phyloP scores from a whole-genome alignment of 2,113 vertebrate species.

The Notiomystis cincta region DNA sequence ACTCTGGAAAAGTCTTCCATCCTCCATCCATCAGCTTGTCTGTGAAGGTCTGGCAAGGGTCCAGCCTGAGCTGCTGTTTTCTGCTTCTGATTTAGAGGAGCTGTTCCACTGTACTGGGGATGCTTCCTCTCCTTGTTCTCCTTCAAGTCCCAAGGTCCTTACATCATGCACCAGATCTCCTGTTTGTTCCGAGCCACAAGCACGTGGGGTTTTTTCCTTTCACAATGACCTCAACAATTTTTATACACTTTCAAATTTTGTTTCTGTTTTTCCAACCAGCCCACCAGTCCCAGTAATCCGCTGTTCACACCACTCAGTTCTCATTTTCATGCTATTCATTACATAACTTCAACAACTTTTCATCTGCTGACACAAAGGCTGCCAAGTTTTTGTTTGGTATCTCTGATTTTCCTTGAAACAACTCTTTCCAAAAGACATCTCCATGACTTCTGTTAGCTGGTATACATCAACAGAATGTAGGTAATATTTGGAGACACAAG shows the following conservation, averaged over 20 bases:
- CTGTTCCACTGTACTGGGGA: background rate
- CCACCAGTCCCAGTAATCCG: background rate
- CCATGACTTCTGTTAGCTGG: background rate
- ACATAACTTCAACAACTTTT: background rate
- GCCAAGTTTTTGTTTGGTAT: background rate
- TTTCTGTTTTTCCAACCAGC: background rate
- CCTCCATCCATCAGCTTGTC: rapidly evolving
- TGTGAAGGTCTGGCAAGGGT: background rate
- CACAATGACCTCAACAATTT: background rate
- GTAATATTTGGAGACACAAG: background rate
- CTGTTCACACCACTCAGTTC: background rate
- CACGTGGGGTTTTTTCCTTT: background rate
- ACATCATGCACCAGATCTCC: background rate
- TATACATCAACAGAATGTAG: background rate
- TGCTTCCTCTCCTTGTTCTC: background rate
- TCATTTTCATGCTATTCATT: background rate
- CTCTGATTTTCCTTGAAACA: background rate
- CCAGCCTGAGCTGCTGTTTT: background rate
- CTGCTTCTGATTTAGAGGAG: background rate
- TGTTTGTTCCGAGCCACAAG: background rate
- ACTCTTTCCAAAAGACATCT: background rate
- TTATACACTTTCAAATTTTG: background rate
- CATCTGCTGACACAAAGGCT: background rate
- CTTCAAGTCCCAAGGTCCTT: background rate
- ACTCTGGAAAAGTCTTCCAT: background rate